Evolutionary conservation across 1,140 invertebrate genomes (phyloP).

Genomic region (Trichoplusia ni): DNA sequence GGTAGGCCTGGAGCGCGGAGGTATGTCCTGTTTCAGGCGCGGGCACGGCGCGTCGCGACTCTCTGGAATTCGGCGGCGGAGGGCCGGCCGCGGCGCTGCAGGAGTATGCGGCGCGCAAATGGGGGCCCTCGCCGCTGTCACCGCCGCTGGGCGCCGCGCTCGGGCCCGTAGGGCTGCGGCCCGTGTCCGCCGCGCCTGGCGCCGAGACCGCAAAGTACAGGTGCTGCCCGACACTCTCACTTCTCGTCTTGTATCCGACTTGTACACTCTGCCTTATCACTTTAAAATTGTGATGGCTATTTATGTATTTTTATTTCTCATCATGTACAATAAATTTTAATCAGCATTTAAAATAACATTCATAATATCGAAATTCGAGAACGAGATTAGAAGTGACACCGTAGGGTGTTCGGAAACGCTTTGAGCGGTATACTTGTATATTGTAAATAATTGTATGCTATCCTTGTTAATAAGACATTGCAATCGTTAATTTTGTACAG

Average conservation of each 20-base stretch:
- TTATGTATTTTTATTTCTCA: too few relatives aligned
- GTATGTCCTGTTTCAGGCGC: slow-evolving; percentile 68
- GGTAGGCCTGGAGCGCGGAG: slow-evolving; percentile 49
- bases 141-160: slow-evolving; percentile 73
- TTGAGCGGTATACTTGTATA: slow-evolving; percentile 33
- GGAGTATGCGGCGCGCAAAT: slow-evolving; percentile 79
- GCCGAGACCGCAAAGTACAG: slow-evolving; percentile 93
- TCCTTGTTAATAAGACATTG: slow-evolving; percentile 47
- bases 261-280: too few relatives aligned
- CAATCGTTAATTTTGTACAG: slow-evolving; percentile 56
- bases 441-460: slow-evolving; percentile 65
- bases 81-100: slow-evolving; percentile 68
- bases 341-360: too few relatives aligned
- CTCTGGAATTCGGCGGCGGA: slow-evolving; percentile 74
- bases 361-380: too few relatives aligned
- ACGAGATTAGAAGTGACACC: not conserved
- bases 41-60: slow-evolving; percentile 68
- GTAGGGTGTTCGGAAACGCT: slow-evolving; percentile 9
- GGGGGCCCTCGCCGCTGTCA: slow-evolving; percentile 77
- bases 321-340: too few relatives aligned
- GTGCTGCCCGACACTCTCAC: slow-evolving; percentile 44
- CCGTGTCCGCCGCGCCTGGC: slow-evolving; percentile 93
- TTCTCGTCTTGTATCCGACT: not conserved
- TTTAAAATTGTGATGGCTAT: too few relatives aligned
- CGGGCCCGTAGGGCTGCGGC: slow-evolving; percentile 78